Base-by-base conservation (phyloP, 92 coral and sea anemone species). In the Porites evermanni region DNA sequence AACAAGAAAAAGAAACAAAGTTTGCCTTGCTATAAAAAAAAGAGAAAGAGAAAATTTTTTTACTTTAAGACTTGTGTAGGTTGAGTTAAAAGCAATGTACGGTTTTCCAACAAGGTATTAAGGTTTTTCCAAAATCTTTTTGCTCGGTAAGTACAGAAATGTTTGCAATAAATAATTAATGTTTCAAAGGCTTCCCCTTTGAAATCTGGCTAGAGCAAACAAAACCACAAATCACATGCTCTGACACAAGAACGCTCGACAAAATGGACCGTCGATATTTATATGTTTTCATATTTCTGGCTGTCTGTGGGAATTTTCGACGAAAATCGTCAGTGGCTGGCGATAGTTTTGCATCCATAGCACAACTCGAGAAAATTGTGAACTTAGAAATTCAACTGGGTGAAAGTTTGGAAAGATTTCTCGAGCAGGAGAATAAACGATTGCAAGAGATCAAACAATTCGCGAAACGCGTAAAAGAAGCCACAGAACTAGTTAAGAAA, bases 361-460 rank as follows among this genome's bases (percentile, higher is more conserved):
- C 94, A 8, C 93, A 94, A n/a, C 88, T 97, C 52, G 87, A 87
- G 67, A 87, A 88, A 44, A 77, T 97, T 52, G 96, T 96, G 8
- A 56, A 84, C 67, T 92, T 97, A 16, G 99, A 97, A 76, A 68
- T 77, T 12, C 18, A 69, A 12, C 84, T 97, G 72, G 94, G 89
- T n/a, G 90, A 90, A 38, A 82, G 81, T 38, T 80, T 97, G 67
- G 90, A 92, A 54, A 84, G 54, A 72, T 95, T 87, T 59, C 76
- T 92, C 56, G 79, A 69, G 2, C 75, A 76, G 66, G 95, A 89
- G 74, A 89, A 79, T 69, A 81, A 84, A 13, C 75, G 87, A 69
- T 77, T 90, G 13, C 89, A 87, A n/a, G 70, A 80, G 72, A 72
- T 90, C 29, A 88, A 84, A 6, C 79, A 83, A 16, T 89, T 95